phyloP scores from a whole-genome alignment of 2,888 invertebrate species.

The Nebria brevicollis region DNA sequence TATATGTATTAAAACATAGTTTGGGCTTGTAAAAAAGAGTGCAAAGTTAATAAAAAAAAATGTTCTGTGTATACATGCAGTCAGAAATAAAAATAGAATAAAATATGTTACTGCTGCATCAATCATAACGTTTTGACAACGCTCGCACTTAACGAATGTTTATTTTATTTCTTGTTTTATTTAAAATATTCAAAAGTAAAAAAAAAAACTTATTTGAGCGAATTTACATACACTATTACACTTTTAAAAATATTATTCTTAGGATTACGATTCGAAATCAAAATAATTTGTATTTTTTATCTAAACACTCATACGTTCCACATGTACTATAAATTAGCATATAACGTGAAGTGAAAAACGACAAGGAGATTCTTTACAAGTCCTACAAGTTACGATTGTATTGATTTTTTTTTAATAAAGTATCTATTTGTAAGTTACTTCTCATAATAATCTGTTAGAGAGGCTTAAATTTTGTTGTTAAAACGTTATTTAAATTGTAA shows the following conservation, averaged over 20 bases:
- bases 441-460: too few species aligned
- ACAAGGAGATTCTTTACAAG: neutral
- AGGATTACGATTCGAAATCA: neutral
- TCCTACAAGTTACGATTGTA: too few species aligned
- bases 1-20: neutral
- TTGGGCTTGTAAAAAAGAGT: neutral
- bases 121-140: neutral
- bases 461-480: too few species aligned
- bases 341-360: neutral
- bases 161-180: neutral
- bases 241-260: neutral
- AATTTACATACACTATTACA: neutral
- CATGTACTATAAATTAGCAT: neutral
- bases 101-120: neutral
- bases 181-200: neutral
- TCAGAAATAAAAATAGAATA: slow-evolving; percentile 1
- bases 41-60: neutral
- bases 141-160: slow-evolving; percentile 1
- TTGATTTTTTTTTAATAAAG: too few species aligned
- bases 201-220: neutral
- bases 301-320: neutral
- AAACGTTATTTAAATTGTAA: too few species aligned
- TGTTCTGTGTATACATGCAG: neutral
- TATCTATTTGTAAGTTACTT: too few species aligned
- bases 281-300: neutral